Conservation (phyloP, 2,888 invertebrate genomes). For the Anthrax anthrax region DNA sequence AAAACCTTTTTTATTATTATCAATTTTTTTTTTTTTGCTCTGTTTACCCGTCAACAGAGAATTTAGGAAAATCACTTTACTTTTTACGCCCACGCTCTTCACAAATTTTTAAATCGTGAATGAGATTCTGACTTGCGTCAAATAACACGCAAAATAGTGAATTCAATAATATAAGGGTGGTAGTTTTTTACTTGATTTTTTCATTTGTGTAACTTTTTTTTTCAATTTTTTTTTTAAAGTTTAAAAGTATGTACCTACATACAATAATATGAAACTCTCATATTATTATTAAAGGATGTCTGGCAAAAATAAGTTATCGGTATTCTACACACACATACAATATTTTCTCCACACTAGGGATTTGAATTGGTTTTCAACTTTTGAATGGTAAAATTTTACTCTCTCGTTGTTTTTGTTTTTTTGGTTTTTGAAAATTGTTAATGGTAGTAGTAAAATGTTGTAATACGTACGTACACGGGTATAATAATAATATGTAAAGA, state of each 20-base stretch:
- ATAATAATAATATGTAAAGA: no score
- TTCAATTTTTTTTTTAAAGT: constrained; percentile 1
- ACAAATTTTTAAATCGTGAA: background rate
- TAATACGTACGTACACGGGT: no score
- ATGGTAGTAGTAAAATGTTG: background rate
- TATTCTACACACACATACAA: background rate
- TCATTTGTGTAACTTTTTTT: no score
- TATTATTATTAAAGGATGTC: constrained; percentile 2
- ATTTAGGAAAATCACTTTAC: background rate
- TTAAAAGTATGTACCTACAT: no score
- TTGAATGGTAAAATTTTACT: constrained; percentile 6
- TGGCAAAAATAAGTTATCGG: background rate
- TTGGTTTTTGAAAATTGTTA: no score
- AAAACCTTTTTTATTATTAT: no score
- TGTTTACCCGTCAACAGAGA: background rate
- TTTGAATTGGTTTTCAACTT: constrained; percentile 7
- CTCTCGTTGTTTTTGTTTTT: background rate
- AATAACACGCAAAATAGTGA: background rate
- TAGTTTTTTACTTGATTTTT: no score
- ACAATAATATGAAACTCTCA: no score
- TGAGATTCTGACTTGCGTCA: background rate
- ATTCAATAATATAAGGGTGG: no score
- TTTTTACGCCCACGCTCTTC: background rate
- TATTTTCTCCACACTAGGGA: constrained; percentile 3
- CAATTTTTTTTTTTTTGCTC: no score